Base-by-base conservation (phyloP, 1,140 invertebrate genomes). In the Acyrthosiphon pisum region DNA sequence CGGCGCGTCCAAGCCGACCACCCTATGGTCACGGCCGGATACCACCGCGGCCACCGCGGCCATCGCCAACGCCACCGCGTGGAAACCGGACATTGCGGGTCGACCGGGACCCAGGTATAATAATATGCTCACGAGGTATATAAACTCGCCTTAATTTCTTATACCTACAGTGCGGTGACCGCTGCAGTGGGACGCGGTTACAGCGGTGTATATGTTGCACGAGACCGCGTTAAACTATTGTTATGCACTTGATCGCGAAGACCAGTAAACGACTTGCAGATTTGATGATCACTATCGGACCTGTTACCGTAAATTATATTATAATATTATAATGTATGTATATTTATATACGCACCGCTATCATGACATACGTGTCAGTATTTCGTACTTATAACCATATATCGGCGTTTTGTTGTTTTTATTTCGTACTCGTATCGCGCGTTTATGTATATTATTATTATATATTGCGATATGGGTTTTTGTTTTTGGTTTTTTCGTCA, bases 401-500 rank as follows among this genome's bases (percentile, higher is more conserved):
- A n/a, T 76, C 76, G 76, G n/a, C 76, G 18, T 83, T 83, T 37
- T 76, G 60, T 76, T 76, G 60, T 76, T 76, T n/a, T 76, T n/a
- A 76, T 76, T 76, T 76, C 60, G 60, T n/a, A 18, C 14, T n/a
- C 60, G 60, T 76, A 76, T 76, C 60, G 14, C 60, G 30, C 30
- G 60, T 76, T 35, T 35, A n/a, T n/a, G 60, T 7, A 18, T n/a
- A n/a, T 76, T 68, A 76, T 76, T 68, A n/a, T n/a, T 76, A 35
- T 11, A n/a, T 14, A 30, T 68, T 30, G 60, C 18, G 76, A 83
- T 83, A 37, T n/a, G 14, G 18, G 41, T 84, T 84, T 84, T 84
- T 84, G 37, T 44, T 84, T 84, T 84, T n/a, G 23, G 86, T 87
- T 87, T 87, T 87, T 87, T n/a, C 46, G 22, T 87, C 44, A 6